Evolutionary conservation across 2,113 vertebrate genomes (phyloP).

Genomic region (Chionodraco myersi): DNA sequence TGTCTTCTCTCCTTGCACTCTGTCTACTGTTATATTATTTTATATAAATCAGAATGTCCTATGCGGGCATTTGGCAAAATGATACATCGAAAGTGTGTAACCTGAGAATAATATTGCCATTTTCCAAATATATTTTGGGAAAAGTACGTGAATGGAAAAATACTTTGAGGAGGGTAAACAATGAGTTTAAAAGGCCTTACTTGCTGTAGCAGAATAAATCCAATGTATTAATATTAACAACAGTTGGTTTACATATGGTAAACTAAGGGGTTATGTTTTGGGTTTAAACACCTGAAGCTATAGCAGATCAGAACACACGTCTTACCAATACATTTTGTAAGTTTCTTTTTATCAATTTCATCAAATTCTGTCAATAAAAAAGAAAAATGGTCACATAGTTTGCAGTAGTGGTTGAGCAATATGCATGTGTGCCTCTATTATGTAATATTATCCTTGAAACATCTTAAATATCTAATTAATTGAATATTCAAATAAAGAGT

Average conservation of each 20-base stretch:
- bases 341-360: not conserved
- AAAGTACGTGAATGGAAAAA: not conserved
- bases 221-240: not conserved
- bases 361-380: too few species aligned
- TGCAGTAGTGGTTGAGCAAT: not conserved
- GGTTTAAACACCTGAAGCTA: not conserved
- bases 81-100: not conserved
- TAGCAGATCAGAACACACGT: not conserved
- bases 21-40: not conserved
- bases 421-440: not conserved
- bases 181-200: not conserved
- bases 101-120: not conserved
- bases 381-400: not conserved
- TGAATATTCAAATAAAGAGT: not conserved
- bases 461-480: not conserved
- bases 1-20: not conserved
- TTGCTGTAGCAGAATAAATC: not conserved
- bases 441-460: not conserved
- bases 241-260: not conserved
- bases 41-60: slow-evolving; percentile 1
- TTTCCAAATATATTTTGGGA: not conserved
- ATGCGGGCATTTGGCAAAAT: not conserved
- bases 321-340: not conserved
- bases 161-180: not conserved
- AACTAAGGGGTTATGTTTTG: not conserved